Base-by-base conservation (phyloP, 2,797 vertebrate species). In the Falco concolor region DNA sequence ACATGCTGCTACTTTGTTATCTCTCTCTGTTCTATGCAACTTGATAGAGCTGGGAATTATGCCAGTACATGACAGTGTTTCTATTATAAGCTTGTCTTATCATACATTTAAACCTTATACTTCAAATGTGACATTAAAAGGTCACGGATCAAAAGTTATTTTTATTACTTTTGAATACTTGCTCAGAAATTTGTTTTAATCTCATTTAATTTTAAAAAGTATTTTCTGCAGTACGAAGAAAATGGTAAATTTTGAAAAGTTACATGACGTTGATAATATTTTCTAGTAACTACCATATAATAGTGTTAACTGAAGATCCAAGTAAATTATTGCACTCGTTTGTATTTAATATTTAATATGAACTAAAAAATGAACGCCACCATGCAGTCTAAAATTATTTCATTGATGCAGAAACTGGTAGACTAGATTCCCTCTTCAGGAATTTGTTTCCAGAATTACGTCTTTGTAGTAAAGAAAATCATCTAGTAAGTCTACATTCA, bases 51-150 rank as follows among this genome's bases (percentile, higher is more conserved):
- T 3, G 77, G 96, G 93, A 91, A 79, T 91, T 94, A 54, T 93
- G 91, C 96, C 95, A 94, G 47, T 49, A 34, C 17, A 28, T 93
- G 89, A 87, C 73, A 92, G 76, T 50, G 85, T 91, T 97, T 88
- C 96, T 96, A 96, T 96, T 95, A 75, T 81, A 84, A 93, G 77
- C 47, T 91, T 72, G 16, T 80, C 42, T 95, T 94, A 75, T 74
- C 76, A 75, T 4, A 2, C 60, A 59, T 94, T 89, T 84, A 84
- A 88, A 93, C 61, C 24, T 84, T 61, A 34, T 63, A 49, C 74
- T 95, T 95, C 40, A 63, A 84, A 72, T 69, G 59, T 88, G 93
- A 81, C 63, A 68, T 81, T 95, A 79, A 56, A 94, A 96, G 93
- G 85, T 96, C 89, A 84, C 30, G 73, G 59, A 59, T 65, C 12